Conservation (phyloP, 2,113 vertebrate genomes). For the Garra rufa region DNA sequence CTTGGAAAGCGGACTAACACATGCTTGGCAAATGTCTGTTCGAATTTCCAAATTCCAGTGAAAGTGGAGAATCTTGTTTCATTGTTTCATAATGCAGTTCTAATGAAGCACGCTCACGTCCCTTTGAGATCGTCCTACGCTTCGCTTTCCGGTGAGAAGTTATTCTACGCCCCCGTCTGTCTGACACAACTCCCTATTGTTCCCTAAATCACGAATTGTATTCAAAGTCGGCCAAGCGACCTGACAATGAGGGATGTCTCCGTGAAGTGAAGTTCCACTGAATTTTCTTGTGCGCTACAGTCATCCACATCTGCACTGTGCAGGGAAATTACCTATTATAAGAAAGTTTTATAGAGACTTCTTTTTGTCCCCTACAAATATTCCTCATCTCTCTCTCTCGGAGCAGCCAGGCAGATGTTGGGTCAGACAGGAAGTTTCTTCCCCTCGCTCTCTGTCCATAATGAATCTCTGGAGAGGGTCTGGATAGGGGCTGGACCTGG, state of each 20-base stretch:
- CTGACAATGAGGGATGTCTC: constrained; percentile 13
- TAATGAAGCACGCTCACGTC: constrained; percentile 39
- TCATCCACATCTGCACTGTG: neutral
- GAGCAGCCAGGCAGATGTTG: constrained; percentile 59
- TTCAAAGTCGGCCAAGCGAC: neutral
- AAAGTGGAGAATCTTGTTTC: constrained; percentile 18
- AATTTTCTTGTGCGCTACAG: neutral
- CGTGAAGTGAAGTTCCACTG: constrained; percentile 4
- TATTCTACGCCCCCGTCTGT: constrained; percentile 59
- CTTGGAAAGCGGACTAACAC: neutral
- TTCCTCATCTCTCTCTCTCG: constrained; percentile 1
- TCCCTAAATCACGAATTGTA: constrained; percentile 55
- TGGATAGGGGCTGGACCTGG: constrained; percentile 89
- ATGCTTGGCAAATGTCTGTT: constrained; percentile 19
- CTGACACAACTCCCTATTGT: constrained; percentile 73
- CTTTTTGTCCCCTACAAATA: neutral
- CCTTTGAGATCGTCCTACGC: constrained; percentile 69
- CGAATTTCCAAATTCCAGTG: constrained; percentile 18
- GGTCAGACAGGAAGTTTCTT: constrained; percentile 88
- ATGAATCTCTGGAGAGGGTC: constrained; percentile 89
- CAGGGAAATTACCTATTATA: neutral
- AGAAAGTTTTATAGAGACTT: neutral
- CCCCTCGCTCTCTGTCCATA: constrained; percentile 84
- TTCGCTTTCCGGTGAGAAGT: constrained; percentile 71
- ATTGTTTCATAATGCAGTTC: constrained; percentile 37